phyloP scores from a whole-genome alignment of 2,113 vertebrate genomes.

The Lynx canadensis region DNA sequence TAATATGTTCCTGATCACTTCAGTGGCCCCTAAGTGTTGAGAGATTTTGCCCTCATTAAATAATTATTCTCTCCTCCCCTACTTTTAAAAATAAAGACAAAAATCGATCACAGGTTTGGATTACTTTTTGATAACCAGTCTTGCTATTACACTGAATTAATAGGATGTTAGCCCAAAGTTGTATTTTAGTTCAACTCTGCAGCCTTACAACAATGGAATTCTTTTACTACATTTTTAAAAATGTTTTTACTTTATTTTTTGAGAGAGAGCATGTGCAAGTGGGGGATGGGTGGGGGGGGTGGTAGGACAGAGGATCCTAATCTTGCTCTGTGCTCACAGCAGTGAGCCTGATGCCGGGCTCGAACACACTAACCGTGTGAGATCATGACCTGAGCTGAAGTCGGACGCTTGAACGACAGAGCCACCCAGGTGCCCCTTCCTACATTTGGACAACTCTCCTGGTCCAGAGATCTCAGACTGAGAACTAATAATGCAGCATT shows the following conservation, averaged over 20 bases:
- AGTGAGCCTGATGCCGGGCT: no score
- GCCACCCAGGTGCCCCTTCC: not conserved
- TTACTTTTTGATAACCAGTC: not conserved
- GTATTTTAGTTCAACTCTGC: not conserved
- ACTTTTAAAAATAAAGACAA: not conserved
- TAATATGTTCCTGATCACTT: not conserved
- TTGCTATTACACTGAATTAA: not conserved
- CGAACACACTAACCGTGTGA: no score
- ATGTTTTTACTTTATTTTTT: no score
- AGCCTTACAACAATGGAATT: not conserved
- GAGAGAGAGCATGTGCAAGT: no score
- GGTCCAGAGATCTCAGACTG: not conserved
- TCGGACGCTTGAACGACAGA: no score
- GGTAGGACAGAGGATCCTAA: no score
- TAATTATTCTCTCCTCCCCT: not conserved
- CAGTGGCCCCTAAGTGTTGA: not conserved
- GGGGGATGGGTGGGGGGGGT: no score
- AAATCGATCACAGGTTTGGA: not conserved
- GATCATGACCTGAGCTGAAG: no score
- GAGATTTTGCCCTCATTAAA: slow-evolving; percentile 20
- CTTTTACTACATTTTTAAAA: not conserved
- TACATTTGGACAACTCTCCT: not conserved
- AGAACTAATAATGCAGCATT: slow-evolving; percentile 53
- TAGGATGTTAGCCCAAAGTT: not conserved
- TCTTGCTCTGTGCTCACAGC: no score